Percentiles rank a stretch among this genome's conserved stretches.
Evolutionary conservation across 2,113 vertebrate species (phyloP).

Genomic region (Heterocephalus glaber): DNA sequence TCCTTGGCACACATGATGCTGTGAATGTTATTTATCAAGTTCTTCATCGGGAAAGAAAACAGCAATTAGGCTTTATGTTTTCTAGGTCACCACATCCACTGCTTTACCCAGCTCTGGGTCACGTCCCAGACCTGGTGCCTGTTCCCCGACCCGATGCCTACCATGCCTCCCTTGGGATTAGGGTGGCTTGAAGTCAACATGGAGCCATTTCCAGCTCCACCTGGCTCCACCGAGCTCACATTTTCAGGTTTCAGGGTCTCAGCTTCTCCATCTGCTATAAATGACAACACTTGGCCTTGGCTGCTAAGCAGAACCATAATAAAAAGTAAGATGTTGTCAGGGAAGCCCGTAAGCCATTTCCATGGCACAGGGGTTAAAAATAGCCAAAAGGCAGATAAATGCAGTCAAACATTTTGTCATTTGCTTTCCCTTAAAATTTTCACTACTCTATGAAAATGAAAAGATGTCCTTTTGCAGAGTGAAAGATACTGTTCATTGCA

Average conservation of each 20-base stretch:
- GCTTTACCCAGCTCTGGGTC: not conserved
- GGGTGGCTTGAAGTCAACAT: not conserved
- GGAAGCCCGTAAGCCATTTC: slow-evolving; percentile 30
- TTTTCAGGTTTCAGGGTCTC: not conserved
- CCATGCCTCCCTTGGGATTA: not conserved
- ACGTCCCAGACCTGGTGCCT: not conserved
- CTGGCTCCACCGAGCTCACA: not conserved
- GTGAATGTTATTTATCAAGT: not conserved
- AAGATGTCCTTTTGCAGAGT: slow-evolving; percentile 67
- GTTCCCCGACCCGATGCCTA: not conserved
- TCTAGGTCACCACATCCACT: not conserved
- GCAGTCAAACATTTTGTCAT: slow-evolving; percentile 74
- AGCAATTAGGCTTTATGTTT: not conserved
- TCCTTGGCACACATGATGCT: not conserved
- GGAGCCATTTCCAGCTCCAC: not conserved
- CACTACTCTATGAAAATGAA: slow-evolving; percentile 53
- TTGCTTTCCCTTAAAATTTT: slow-evolving; percentile 56
- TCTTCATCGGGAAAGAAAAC: not conserved
- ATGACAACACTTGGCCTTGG: not conserved
- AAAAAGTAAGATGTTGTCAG: slow-evolving; percentile 28
- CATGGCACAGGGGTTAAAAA: slow-evolving; percentile 55
- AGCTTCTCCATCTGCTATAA: not conserved
- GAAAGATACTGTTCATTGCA: slow-evolving; percentile 54
- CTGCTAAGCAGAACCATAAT: slow-evolving; percentile 15
- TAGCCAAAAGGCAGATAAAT: slow-evolving; percentile 68